Conservation (phyloP, 2,113 vertebrate species). For the Tapirus terrestris region DNA sequence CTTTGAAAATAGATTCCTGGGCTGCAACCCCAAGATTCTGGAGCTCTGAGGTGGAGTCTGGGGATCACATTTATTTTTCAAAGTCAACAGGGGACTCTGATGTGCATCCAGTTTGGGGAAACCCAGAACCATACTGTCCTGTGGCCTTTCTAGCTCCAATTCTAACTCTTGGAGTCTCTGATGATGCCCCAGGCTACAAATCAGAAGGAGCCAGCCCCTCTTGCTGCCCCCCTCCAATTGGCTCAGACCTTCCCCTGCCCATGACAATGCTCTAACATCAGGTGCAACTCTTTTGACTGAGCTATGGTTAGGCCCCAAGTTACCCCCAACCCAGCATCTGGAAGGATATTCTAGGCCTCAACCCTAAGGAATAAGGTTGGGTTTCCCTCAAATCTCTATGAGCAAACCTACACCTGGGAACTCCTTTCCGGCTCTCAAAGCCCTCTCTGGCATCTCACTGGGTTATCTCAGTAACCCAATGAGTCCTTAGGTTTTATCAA, state of each 20-base stretch:
- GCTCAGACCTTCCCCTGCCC: neutral
- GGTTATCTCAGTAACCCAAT: conserved; percentile 6
- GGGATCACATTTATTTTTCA: conserved; percentile 43
- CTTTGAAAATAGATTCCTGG: conserved; percentile 38
- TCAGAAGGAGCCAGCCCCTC: neutral
- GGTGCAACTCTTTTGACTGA: neutral
- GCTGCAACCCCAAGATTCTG: conserved; percentile 27
- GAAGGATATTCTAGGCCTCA: conserved; percentile 41
- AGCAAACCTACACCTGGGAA: neutral
- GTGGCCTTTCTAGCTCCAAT: neutral
- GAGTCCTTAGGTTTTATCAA: conserved; percentile 24
- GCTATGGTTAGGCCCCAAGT: neutral
- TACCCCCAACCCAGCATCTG: neutral
- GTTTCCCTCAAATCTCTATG: neutral
- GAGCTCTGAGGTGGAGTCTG: neutral
- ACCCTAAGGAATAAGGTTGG: neutral
- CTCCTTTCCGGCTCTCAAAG: neutral
- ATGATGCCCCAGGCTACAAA: conserved; percentile 10
- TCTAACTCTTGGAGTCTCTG: conserved; percentile 30
- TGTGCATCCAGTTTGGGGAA: conserved; percentile 38
- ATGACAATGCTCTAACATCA: neutral
- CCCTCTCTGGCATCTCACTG: conserved; percentile 17
- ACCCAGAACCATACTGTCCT: neutral
- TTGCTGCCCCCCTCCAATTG: neutral
- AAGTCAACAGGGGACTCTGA: conserved; percentile 43